Percentiles rank a stretch among this genome's conserved stretches.
Conservation (phyloP, 2,113 vertebrate genomes). For the Pelusios castaneus region DNA sequence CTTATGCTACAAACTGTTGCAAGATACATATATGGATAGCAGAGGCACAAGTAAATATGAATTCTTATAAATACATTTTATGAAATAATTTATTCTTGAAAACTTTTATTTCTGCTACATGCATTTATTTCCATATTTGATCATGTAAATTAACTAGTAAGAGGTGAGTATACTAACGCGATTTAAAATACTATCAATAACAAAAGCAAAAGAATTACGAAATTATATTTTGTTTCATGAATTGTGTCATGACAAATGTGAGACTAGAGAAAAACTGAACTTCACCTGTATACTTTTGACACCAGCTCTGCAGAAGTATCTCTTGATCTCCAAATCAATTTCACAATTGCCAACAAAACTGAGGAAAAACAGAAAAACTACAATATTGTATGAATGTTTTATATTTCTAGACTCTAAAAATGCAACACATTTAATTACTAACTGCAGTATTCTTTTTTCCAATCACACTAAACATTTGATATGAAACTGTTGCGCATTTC, state of each 20-base stretch:
- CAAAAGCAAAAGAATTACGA: background rate
- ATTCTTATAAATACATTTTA: background rate
- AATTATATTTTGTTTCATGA: background rate
- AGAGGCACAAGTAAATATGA: background rate
- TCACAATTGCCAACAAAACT: constrained; percentile 97
- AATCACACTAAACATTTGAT: fast-evolving
- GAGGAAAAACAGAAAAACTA: constrained; percentile 40
- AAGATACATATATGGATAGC: background rate
- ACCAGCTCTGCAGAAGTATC: constrained; percentile 96
- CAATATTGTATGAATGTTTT: background rate
- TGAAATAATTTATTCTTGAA: background rate
- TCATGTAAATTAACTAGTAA: background rate
- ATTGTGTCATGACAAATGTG: background rate
- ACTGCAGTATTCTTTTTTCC: background rate
- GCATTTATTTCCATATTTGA: background rate
- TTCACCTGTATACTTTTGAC: constrained; percentile 97
- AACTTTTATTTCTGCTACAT: background rate
- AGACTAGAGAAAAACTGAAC: background rate
- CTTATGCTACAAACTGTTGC: background rate
- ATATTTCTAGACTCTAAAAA: background rate
- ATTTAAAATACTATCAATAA: background rate
- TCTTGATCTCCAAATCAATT: constrained; percentile 95
- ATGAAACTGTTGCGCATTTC: background rate
- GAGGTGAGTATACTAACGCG: background rate
- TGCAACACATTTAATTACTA: background rate